A percentile compares a stretch with the other conserved stretches of the same genome.
phyloP scores from a whole-genome alignment of 2,797 vertebrate genomes.

The Cossypha caffra region DNA sequence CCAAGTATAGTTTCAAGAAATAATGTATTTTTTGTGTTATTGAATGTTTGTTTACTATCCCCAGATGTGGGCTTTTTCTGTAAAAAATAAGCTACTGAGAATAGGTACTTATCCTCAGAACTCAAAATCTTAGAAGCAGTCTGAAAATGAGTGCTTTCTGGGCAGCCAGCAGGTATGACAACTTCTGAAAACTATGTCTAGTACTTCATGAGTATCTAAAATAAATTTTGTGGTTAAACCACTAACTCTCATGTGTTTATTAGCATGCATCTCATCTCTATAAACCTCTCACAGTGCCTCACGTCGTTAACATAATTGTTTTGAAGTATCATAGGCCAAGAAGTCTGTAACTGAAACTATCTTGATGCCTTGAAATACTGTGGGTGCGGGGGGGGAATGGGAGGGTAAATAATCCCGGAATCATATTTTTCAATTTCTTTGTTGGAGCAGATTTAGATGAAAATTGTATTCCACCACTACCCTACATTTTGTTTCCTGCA shows the following conservation, averaged over 20 bases:
- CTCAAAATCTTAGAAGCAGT: neutral
- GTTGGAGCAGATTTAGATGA: neutral
- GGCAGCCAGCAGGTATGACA: neutral
- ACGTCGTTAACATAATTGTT: neutral
- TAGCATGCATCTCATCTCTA: neutral
- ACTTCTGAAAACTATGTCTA: neutral
- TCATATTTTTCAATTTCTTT: neutral
- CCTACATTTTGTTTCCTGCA: neutral
- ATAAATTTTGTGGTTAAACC: neutral
- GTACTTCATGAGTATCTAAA: neutral
- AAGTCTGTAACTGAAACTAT: neutral
- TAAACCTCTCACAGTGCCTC: neutral
- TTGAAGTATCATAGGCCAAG: neutral
- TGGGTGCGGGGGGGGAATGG: rapidly evolving
- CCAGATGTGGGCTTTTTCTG: neutral
- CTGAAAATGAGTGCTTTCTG: neutral
- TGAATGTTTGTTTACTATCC: neutral
- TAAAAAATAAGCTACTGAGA: neutral
- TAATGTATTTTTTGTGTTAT: rapidly evolving
- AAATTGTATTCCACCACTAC: neutral
- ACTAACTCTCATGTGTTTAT: neutral
- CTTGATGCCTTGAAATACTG: neutral
- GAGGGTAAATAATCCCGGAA: neutral
- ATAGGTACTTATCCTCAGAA: neutral
- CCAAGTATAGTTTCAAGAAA: neutral